Conservation (phyloP, 2,888 invertebrate species). For the Cephus sareptanus region DNA sequence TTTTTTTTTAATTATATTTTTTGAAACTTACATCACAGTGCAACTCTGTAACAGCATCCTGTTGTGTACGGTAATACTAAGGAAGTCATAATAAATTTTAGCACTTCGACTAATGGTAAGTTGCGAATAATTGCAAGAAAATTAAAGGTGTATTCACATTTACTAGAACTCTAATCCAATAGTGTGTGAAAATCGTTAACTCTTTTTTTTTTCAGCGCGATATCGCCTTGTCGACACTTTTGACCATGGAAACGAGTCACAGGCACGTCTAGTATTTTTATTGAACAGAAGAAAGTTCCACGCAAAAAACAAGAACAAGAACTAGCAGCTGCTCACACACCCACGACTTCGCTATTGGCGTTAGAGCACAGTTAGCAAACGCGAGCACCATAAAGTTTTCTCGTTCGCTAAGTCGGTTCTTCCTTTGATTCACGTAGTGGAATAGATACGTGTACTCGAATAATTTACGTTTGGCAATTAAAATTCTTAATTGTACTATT, state of each 20-base stretch:
- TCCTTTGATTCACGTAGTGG: background rate
- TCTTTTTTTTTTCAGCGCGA: background rate
- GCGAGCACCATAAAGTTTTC: background rate
- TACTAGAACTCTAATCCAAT: background rate
- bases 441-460: background rate
- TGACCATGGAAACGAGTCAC: background rate
- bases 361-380: background rate
- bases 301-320: background rate
- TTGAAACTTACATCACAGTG: background rate
- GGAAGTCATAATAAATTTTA: background rate
- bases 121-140: background rate
- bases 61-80: background rate
- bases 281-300: background rate
- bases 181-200: background rate
- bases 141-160: background rate
- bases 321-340: background rate
- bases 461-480: background rate
- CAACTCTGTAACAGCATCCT: background rate
- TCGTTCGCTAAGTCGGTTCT: background rate
- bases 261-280: background rate
- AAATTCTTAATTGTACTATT: background rate
- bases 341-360: background rate
- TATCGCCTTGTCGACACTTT: background rate
- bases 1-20: background rate
- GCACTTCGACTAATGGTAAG: background rate